Percentiles rank a stretch among this genome's conserved stretches.
These are phyloP conservation scores for Dufourea novaeangliae DNA, from an alignment of 1,140 invertebrate genomes.

Conservation along the genomic window DNA sequence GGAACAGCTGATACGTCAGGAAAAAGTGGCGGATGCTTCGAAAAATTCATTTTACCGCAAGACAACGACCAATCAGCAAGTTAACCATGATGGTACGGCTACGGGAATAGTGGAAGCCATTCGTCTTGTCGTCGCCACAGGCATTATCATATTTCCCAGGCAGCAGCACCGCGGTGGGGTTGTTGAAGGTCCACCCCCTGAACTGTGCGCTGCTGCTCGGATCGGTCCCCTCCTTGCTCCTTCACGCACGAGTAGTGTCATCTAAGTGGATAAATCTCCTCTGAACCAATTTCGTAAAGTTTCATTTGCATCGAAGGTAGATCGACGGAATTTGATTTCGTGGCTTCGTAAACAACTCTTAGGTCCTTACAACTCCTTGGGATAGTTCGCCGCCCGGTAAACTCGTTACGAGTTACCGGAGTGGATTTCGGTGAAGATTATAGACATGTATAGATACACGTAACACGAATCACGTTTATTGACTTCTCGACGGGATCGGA, in stretches of 20 bases:
- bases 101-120: conserved; percentile 59
- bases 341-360: conserved; percentile 65
- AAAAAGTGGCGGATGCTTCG: conserved; percentile 45
- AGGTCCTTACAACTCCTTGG: conserved; percentile 50
- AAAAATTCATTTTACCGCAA: conserved; percentile 59
- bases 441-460: not conserved
- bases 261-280: conserved; percentile 71
- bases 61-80: conserved; percentile 67
- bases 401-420: conserved; percentile 61
- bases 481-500: conserved; percentile 6
- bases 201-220: not conserved
- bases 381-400: conserved; percentile 41
- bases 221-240: conserved; percentile 27
- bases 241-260: conserved; percentile 57
- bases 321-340: conserved; percentile 63
- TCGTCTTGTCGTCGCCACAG: conserved; percentile 67
- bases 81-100: conserved; percentile 55
- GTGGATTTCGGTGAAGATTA: conserved; percentile 39
- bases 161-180: conserved; percentile 33
- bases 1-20: conserved; percentile 33
- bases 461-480: conserved; percentile 13
- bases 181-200: conserved; percentile 24
- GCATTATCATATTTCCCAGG: conserved; percentile 70
- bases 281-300: conserved; percentile 71
- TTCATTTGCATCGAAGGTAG: conserved; percentile 71